Percentiles rank a stretch among this genome's conserved stretches.
These are phyloP conservation scores for Propithecus coquereli DNA, from an alignment of 2,113 vertebrate genomes.

Conservation along the genomic window DNA sequence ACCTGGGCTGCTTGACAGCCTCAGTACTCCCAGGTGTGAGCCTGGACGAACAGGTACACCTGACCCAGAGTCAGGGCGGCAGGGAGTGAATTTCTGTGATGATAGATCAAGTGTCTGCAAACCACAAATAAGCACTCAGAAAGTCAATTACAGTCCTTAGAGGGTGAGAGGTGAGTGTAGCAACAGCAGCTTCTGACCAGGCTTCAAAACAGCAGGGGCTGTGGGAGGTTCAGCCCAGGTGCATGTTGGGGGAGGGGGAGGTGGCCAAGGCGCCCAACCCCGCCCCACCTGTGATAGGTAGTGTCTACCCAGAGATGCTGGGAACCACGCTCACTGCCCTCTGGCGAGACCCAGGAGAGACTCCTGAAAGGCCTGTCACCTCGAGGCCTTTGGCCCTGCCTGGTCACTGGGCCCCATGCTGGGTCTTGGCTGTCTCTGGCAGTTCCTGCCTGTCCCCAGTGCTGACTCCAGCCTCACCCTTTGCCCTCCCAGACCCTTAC, in stretches of 20 bases:
- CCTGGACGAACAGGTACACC: neutral
- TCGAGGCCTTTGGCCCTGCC: neutral
- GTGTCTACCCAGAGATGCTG: neutral
- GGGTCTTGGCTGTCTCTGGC: neutral
- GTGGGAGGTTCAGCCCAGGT: neutral
- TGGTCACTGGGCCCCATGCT: neutral
- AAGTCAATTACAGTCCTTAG: slow-evolving; percentile 51
- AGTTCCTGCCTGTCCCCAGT: neutral
- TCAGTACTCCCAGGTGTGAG: neutral
- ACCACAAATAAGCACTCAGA: slow-evolving; percentile 64
- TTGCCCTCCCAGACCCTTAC: neutral
- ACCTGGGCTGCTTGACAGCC: neutral
- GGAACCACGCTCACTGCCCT: neutral
- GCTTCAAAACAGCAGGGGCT: neutral
- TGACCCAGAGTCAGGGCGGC: slow-evolving; percentile 46
- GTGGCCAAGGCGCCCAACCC: neutral
- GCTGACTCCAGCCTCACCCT: neutral
- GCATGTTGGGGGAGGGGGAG: neutral
- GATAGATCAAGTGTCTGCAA: slow-evolving; percentile 26
- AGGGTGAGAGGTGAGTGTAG: neutral
- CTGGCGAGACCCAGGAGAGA: neutral
- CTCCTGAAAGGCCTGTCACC: neutral
- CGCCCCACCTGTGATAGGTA: neutral
- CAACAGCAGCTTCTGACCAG: neutral
- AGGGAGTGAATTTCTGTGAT: slow-evolving; percentile 38